Evolutionary conservation across 2,888 invertebrate species (phyloP), one percentile per base, ranked within the genome.

Genomic region (Bhutanitis thaidina): DNA sequence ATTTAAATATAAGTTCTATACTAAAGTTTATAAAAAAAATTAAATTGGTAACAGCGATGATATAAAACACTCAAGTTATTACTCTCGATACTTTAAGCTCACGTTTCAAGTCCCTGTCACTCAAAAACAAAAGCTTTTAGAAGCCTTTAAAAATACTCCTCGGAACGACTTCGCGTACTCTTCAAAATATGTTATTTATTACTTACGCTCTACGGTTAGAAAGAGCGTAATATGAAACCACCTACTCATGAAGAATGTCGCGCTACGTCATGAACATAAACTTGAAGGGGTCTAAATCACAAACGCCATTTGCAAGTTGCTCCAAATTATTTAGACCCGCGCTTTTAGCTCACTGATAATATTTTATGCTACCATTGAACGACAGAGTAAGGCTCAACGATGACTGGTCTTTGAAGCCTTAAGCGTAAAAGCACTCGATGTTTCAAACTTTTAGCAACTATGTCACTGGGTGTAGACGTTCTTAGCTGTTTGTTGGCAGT

Each of bases 371-470:
- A 41, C 44, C 43, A 13, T 12, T 9, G 15, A 41, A 53, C 54
- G 16, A 43, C 50, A 52, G 53, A 55, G 53, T 48, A 37, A 47
- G 55, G 70, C 54, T 63, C 71, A 58, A 49, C 40, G 43, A 51
- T 59, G 59, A 64, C 61, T 77, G 80, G 83, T 63, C 57, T 61
- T 56, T 59, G 58, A 67, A 67, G 56, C 67, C 75, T 78, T 71
- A 60, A 76, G 72, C 76, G 74, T 78, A 72, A 83, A 86, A 85
- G 84, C 82, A 71, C 77, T 86, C 80, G 77, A 84, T 83, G 77
- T 79, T 80, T 78, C 75, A 77, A 85, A 86, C 80, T 87, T 85
- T 82, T 79, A 82, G 84, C 74, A 79, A 84, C 80, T 80, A 76
- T 80, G 80, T 80, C 74, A 75, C 67, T 71, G 73, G 69, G 64